Base-by-base conservation (phyloP, 2,113 vertebrate genomes). In the Leuciscus idus region DNA sequence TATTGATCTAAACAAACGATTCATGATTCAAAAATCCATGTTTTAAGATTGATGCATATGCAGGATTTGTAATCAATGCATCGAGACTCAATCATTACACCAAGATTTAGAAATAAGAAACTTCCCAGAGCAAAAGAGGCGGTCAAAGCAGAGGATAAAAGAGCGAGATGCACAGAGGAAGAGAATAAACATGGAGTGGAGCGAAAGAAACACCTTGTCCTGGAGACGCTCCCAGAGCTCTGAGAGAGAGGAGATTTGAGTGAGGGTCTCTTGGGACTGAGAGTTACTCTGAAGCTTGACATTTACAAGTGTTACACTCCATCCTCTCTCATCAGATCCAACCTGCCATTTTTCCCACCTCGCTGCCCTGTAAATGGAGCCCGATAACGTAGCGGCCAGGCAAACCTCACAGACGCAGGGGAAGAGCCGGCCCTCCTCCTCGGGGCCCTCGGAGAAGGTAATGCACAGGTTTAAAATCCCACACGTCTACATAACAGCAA, bases 241-340 rank as follows among this genome's bases (percentile, higher is more conserved):
- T 82, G 62, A 70, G 73, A 39, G 43, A 83, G 80, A 57, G 39
- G 78, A 87, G 84, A 85, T 85, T 76, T 86, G 79, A 90, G 55
- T 78, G 21, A 66, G n/a, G 30, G 33, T 84, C 61, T 80, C 64
- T 84, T 19, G 64, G 85, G 79, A 85, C 46, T 15, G 66, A 76
- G 61, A 66, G 83, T 80, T 84, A 62, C 64, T 80, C 75, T 50
- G 84, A 88, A 84, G 74, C 74, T 83, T 76, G 87, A 89, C 88
- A 82, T 88, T 86, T 87, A 88, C 83, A 87, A 83, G 52, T 75
- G 64, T 85, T 88, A 61, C 78, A 83, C 74, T 62, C 55, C 68
- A 75, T 76, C 43, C 43, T 77, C 80, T 85, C 75, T 78, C 66
- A 87, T 80, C 79, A 46, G 64, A 86, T 52, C 70, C n/a, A 74